Base-by-base conservation (phyloP, 2,113 vertebrate genomes). In the Halichoeres trimaculatus region DNA sequence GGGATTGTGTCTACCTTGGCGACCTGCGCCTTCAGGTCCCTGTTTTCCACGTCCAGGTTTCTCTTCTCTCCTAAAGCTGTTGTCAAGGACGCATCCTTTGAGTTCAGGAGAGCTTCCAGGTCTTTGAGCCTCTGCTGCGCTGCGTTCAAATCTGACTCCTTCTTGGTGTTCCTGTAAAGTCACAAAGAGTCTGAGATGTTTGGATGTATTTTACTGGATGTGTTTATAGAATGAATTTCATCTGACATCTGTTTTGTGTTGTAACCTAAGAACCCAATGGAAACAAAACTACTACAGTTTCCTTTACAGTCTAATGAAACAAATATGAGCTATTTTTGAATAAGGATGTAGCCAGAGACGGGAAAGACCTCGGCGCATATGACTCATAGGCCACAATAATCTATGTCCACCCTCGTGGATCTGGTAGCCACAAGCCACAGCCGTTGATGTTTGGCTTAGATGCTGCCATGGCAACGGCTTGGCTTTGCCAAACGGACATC, bases 11-110 rank as follows among this genome's bases (percentile, higher is more conserved):
- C 91, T 64, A 98, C 96, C 96, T 97, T 97, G 84, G 94, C 91
- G 69, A 97, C 83, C 76, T 97, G 96, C 0, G 90, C 89, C 72
- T 94, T 94, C 36, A 96, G 93, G 13, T 97, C 96, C 5, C 96
- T 82, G 68, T 96, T 90, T 80, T 98, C 96, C 0, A 50, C 52
- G 36, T 98, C 97, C 38, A 97, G 83, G 1, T 91, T 96, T 8
- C 97, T 93, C 85, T 98, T 97, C 93, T 98, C 96, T 0, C 95
- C 92, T 64, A 98, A 90, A 24, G 96, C 95, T 0, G 96, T 98
- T 65, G 94, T 94, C 81, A 98, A 86, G 0, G 96, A 93, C 0
- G 96, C 96, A 7, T 97, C 96, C 86, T 98, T 98, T 19, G 96
- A 96, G 83, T 97, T 97, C 3, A 98, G 94, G 75, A 97, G 81